Evolutionary conservation across 2,888 invertebrate genomes (phyloP).

Genomic region (Agriotes lineatus): DNA sequence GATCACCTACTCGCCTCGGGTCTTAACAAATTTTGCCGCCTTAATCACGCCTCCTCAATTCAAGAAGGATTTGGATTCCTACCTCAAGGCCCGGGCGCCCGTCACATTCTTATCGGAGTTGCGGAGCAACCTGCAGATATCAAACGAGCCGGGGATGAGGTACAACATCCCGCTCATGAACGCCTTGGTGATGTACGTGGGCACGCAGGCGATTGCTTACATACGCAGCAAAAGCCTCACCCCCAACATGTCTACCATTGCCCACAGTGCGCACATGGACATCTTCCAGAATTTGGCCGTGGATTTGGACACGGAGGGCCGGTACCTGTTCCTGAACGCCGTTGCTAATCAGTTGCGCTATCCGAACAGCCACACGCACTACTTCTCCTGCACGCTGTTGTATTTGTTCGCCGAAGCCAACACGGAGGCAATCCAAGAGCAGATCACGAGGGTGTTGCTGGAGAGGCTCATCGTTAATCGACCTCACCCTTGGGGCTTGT

Average conservation of each 20-base stretch:
- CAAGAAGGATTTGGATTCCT: slow-evolving; percentile 97
- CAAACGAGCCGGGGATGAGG: slow-evolving; percentile 88
- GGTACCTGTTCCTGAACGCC: slow-evolving; percentile 97
- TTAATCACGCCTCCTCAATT: slow-evolving; percentile 90
- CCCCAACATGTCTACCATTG: slow-evolving; percentile 97
- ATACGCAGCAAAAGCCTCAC: slow-evolving; percentile 92
- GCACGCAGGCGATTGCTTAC: slow-evolving; percentile 93
- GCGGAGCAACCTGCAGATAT: slow-evolving; percentile 88
- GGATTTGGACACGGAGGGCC: slow-evolving; percentile 97
- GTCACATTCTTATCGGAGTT: slow-evolving; percentile 96
- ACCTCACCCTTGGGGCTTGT: slow-evolving; percentile 98
- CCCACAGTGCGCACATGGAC: slow-evolving; percentile 99
- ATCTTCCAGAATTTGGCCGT: slow-evolving; percentile 99
- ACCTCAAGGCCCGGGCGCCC: slow-evolving; percentile 92
- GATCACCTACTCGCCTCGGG: slow-evolving; percentile 89
- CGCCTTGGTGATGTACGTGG: slow-evolving; percentile 97
- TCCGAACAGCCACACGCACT: slow-evolving; percentile 99
- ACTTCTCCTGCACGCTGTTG: slow-evolving; percentile 97
- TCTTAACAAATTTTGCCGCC: slow-evolving; percentile 87
- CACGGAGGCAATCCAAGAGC: slow-evolving; percentile 97
- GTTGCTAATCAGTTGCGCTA: slow-evolving; percentile 99
- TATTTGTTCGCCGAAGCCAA: slow-evolving; percentile 98
- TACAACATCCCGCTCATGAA: slow-evolving; percentile 98
- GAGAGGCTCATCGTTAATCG: slow-evolving; percentile 98
- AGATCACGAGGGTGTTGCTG: slow-evolving; percentile 95